phyloP scores from a whole-genome alignment of 1,140 invertebrate species.

The Elymnias hypermnestra region DNA sequence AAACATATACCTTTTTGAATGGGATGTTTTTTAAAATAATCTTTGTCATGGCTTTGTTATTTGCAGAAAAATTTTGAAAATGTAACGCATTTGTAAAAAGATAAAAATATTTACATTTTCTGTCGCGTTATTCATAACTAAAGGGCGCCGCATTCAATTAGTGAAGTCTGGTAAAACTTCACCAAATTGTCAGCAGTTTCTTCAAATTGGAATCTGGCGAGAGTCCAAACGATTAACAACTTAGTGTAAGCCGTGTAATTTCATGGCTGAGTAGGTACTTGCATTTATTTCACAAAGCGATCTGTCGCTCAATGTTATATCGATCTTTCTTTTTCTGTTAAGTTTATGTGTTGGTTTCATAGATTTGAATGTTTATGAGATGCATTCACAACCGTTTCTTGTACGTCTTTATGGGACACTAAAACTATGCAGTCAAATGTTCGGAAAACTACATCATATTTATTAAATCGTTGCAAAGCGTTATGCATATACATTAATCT shows the following conservation, averaged over 20 bases:
- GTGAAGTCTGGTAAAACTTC: slow-evolving; percentile 30
- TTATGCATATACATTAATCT: no score
- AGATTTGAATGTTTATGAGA: neutral
- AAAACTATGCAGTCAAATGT: no score
- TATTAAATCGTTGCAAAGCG: no score
- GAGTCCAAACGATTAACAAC: slow-evolving; percentile 60
- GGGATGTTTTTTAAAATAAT: no score
- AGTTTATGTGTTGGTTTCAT: neutral
- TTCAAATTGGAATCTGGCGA: slow-evolving; percentile 58
- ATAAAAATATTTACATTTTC: neutral
- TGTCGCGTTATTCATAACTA: slow-evolving; percentile 3
- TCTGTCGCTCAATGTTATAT: neutral
- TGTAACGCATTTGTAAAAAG: no score
- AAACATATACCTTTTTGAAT: no score
- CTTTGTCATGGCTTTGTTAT: no score
- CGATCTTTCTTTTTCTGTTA: neutral
- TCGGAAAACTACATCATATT: no score
- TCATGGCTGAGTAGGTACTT: slow-evolving; percentile 52
- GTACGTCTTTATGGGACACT: no score
- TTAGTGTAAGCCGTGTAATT: slow-evolving; percentile 68
- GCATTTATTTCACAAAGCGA: slow-evolving; percentile 30
- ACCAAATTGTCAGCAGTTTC: slow-evolving; percentile 51
- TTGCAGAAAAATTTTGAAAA: no score
- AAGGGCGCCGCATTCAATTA: slow-evolving; percentile 23
- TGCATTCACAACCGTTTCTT: no score